phyloP scores from a whole-genome alignment of 2,113 vertebrate genomes.

The Thunnus maccoyii region DNA sequence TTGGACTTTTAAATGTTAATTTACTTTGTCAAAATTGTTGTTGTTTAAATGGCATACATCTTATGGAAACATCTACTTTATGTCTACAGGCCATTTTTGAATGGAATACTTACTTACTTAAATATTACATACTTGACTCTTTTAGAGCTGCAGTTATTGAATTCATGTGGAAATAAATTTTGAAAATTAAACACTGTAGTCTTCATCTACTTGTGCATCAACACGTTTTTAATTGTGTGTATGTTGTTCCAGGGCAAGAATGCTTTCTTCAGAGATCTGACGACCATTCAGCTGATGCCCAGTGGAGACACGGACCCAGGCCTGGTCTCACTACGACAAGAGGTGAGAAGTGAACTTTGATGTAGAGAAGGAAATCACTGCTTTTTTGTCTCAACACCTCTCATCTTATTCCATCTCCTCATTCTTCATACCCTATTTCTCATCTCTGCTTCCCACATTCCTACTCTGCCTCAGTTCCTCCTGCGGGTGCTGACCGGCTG shows the following conservation, averaged over 20 bases:
- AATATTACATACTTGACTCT: too few relatives aligned
- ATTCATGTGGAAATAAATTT: too few relatives aligned
- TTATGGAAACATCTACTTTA: too few relatives aligned
- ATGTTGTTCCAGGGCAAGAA: conserved; percentile 90
- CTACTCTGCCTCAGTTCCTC: conserved; percentile 87
- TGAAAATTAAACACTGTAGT: too few relatives aligned
- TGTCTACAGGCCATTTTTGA: too few relatives aligned
- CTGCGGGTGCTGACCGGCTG: conserved; percentile 89
- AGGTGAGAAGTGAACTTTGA: conserved; percentile 81
- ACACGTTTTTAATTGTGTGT: neutral
- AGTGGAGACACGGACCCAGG: conserved; percentile 93
- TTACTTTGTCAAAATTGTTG: too few relatives aligned
- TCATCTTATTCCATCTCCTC: neutral
- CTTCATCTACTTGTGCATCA: neutral
- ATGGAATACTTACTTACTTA: too few relatives aligned
- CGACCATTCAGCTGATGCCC: conserved; percentile 95
- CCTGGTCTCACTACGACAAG: conserved; percentile 89
- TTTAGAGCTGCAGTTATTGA: too few relatives aligned
- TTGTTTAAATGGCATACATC: too few relatives aligned
- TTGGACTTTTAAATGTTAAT: too few relatives aligned
- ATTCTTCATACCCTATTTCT: neutral
- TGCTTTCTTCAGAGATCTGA: conserved; percentile 97
- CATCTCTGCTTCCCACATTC: neutral
- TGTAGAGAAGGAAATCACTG: neutral
- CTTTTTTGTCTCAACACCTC: too few relatives aligned